These are phyloP conservation scores for Urosaurus nigricauda DNA, from an alignment of 2,797 vertebrate genomes.

Conservation along the genomic window DNA sequence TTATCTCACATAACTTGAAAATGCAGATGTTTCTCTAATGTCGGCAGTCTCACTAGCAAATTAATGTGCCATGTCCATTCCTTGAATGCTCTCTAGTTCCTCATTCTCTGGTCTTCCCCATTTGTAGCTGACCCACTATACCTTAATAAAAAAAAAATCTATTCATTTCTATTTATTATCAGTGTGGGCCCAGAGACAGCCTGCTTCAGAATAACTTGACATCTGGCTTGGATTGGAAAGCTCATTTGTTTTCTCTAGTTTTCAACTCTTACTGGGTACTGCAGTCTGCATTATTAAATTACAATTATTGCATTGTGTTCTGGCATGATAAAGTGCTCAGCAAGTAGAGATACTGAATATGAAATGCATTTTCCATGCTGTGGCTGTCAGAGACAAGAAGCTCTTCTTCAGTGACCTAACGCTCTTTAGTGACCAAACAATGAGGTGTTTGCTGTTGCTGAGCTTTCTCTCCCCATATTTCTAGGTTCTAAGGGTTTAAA, in stretches of 20 bases:
- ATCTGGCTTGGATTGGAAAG: conserved; percentile 57
- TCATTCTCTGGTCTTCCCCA: conserved; percentile 17
- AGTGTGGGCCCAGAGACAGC: conserved; percentile 63
- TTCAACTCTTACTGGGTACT: conserved; percentile 58
- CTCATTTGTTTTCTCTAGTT: conserved; percentile 66
- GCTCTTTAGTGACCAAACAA: conserved; percentile 37
- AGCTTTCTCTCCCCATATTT: conserved; percentile 12
- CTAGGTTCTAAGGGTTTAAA: background rate
- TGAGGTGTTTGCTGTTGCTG: conserved; percentile 21
- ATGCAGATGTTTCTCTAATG: conserved; percentile 34
- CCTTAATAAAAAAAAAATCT: conserved; percentile 56
- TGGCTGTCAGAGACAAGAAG: conserved; percentile 9
- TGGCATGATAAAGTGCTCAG: conserved; percentile 56
- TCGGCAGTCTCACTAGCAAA: background rate
- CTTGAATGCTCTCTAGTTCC: conserved; percentile 32
- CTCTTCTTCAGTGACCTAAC: conserved; percentile 41
- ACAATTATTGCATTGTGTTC: conserved; percentile 66
- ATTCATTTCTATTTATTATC: conserved; percentile 59
- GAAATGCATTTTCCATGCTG: conserved; percentile 45
- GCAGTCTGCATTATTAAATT: conserved; percentile 72
- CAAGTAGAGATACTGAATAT: conserved; percentile 60
- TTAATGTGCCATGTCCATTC: conserved; percentile 41
- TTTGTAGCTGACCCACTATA: conserved; percentile 37
- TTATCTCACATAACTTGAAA: conserved; percentile 18
- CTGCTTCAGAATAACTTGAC: conserved; percentile 49